Conservation (phyloP, 2,113 vertebrate species). For the Aix galericulata region DNA sequence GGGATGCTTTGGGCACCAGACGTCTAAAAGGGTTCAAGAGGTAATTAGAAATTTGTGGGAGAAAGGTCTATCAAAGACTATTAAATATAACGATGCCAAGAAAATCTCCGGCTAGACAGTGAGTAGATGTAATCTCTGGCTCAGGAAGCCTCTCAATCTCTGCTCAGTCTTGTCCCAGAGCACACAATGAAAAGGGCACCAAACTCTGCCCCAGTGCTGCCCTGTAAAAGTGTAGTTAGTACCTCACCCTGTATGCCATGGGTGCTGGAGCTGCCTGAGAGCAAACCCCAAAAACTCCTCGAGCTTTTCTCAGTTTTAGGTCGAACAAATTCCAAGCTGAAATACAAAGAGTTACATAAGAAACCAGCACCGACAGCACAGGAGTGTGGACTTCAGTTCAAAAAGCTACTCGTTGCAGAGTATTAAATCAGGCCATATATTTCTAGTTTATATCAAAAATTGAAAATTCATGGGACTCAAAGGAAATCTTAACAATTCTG, state of each 20-base stretch:
- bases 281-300: background rate
- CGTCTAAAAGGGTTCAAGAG: background rate
- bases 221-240: background rate
- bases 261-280: background rate
- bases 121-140: background rate
- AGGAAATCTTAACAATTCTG: constrained; percentile 24
- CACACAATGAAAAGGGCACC: background rate
- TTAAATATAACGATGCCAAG: background rate
- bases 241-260: background rate
- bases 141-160: background rate
- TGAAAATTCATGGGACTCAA: constrained; percentile 30
- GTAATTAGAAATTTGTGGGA: background rate
- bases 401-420: constrained; percentile 2
- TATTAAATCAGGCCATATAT: background rate
- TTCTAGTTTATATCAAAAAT: constrained; percentile 20
- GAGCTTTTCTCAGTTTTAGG: background rate
- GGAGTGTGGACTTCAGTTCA: background rate
- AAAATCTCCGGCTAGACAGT: background rate
- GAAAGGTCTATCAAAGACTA: background rate
- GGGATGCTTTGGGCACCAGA: background rate
- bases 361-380: background rate
- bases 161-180: background rate
- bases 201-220: background rate
- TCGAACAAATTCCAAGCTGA: background rate
- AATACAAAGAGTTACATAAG: background rate